Evolutionary conservation across 2,113 vertebrate genomes (phyloP).

Genomic region (Pseudorhombus dupliciocellatus): DNA sequence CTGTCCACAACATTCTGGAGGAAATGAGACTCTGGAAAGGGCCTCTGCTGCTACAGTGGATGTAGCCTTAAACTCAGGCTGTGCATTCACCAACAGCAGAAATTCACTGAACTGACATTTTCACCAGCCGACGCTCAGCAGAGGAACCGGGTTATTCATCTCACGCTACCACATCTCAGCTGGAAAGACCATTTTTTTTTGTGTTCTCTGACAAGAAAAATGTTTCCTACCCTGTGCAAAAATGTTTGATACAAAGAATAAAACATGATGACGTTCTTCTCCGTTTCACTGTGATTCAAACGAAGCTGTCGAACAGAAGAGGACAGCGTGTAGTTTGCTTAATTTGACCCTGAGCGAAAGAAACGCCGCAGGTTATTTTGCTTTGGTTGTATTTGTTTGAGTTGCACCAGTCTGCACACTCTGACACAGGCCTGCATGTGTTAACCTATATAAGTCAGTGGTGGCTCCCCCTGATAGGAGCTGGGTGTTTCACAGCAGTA

Average conservation of each 20-base stretch:
- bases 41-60: background rate
- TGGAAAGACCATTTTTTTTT: background rate
- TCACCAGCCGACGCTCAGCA: background rate
- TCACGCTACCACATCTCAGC: background rate
- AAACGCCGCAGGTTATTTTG: constrained; percentile 33
- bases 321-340: background rate
- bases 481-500: constrained; percentile 42
- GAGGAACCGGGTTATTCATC: background rate
- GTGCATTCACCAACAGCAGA: background rate
- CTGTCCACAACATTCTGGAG: too few species aligned
- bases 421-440: background rate
- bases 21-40: too few species aligned
- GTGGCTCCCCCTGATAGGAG: constrained; percentile 24
- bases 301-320: background rate
- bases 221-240: background rate
- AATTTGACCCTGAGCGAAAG: constrained; percentile 14
- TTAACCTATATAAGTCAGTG: constrained; percentile 34
- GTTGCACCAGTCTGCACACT: background rate
- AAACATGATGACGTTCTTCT: background rate
- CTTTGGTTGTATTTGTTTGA: constrained; percentile 16
- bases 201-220: background rate
- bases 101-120: background rate
- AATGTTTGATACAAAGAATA: background rate
- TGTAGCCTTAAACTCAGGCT: background rate
- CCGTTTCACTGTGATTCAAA: background rate